A percentile compares a stretch with the other conserved stretches of the same genome.
Evolutionary conservation across 1,140 invertebrate species (phyloP).

Genomic region (Ips typographus): DNA sequence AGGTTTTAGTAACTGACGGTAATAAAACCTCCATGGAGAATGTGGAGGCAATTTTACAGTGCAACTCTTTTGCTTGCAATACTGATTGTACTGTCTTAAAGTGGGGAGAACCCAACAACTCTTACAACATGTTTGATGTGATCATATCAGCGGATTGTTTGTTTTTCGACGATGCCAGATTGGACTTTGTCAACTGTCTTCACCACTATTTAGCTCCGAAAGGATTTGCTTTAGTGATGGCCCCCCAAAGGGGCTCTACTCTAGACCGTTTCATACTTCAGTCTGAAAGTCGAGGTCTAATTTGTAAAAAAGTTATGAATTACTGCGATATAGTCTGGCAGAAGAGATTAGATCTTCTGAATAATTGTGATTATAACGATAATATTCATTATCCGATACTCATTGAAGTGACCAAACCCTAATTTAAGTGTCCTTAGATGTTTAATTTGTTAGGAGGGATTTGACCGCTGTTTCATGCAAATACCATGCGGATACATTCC

Average conservation of each 20-base stretch:
- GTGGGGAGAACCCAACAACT: constrained; percentile 52
- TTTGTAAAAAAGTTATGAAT: constrained; percentile 57
- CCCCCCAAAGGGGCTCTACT: constrained; percentile 71
- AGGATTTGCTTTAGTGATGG: constrained; percentile 74
- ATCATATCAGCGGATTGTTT: constrained; percentile 79
- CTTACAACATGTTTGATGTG: constrained; percentile 61
- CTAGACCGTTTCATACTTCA: constrained; percentile 68
- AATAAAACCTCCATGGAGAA: constrained; percentile 77
- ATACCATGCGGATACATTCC: no score
- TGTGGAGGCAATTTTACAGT: constrained; percentile 63
- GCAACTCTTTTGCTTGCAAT: constrained; percentile 59
- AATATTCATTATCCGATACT: constrained; percentile 70
- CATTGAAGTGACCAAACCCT: constrained; percentile 58
- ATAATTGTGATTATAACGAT: constrained; percentile 61
- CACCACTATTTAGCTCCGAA: constrained; percentile 64
- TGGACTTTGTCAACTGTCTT: constrained; percentile 71
- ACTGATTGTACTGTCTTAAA: constrained; percentile 54
- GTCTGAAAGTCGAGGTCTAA: constrained; percentile 61
- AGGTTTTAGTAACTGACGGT: constrained; percentile 74
- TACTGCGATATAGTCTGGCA: constrained; percentile 70
- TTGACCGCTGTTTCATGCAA: neutral
- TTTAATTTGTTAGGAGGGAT: constrained; percentile 8
- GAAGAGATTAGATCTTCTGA: constrained; percentile 61
- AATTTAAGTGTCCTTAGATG: constrained; percentile 49
- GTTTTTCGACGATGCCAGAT: constrained; percentile 79